Evolutionary conservation across 1,140 invertebrate genomes (phyloP), one percentile per base, ranked within the genome.

Genomic region (Cyclina sinensis): DNA sequence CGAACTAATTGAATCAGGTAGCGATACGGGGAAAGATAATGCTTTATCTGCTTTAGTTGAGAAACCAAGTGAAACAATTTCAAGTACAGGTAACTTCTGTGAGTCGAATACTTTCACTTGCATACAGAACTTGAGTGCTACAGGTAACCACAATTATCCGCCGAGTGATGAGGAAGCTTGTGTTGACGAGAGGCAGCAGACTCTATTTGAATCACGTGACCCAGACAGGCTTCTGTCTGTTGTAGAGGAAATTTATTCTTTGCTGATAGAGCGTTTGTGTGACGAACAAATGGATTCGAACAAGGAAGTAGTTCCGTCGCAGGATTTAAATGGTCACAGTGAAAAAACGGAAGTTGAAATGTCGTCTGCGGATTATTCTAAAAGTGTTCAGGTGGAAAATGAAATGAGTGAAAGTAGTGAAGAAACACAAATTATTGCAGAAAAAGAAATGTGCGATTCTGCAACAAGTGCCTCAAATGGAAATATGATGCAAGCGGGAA

Each of bases 121-220:
- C 9, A 32, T 27, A 32, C 48, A 78, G 30, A 51, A 48, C 0
- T 65, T 12, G 30, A 27, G 32, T 37, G 27, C 70, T 24, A 2
- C 84, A 86, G 84, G 84, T 86, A 86, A 24, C 51, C 30, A 65
- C 65, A 54, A 39, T 86, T 76, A 68, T 51, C 27, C 68, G 68
- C 65, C 51, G 84, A 86, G 73, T 78, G 84, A 76, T 76, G 70
- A 51, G 59, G 57, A 62, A 62, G 79, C 48, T 30, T 27, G 70
- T 86, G 57, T 78, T 76, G 68, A 57, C 43, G 57, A 81, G 12
- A 11, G 35, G 51, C n/a, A 62, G 73, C 84, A 86, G 70, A 57
- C 84, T 51, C 59, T 76, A 35, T 37, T 30, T 43, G 84, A 62
- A 78, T 81, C 78, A 88, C 78, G 78, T 81, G 89, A 93, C 48